Evolutionary conservation across 2,797 vertebrate species (phyloP).

Genomic region (Clarias laeviceps): DNA sequence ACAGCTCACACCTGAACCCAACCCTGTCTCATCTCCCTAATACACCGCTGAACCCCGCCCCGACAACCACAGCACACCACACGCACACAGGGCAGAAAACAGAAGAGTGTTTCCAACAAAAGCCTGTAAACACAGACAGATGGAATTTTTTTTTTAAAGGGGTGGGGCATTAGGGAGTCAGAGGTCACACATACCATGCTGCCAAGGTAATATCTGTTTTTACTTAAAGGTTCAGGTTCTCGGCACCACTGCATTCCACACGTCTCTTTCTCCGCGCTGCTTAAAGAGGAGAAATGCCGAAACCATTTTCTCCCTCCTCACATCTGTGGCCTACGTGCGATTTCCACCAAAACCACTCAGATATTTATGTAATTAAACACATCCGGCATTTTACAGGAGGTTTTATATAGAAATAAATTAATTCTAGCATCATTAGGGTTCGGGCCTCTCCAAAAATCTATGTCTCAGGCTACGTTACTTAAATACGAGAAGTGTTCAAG

Average conservation of each 20-base stretch:
- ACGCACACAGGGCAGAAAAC: background rate
- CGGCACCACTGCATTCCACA: background rate
- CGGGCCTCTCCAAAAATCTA: background rate
- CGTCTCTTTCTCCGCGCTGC: background rate
- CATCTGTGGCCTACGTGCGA: background rate
- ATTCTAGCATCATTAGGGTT: background rate
- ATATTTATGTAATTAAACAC: background rate
- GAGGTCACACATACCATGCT: slow-evolving; percentile 6
- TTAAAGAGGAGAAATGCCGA: background rate
- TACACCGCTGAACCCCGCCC: background rate
- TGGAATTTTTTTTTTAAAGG: background rate
- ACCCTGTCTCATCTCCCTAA: background rate
- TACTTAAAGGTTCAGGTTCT: background rate
- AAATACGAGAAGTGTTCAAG: background rate
- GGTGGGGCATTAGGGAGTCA: background rate
- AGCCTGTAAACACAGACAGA: background rate
- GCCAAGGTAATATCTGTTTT: background rate
- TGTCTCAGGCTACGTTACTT: background rate
- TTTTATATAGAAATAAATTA: background rate
- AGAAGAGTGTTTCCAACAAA: background rate
- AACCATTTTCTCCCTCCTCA: accelerated
- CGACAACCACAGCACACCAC: background rate
- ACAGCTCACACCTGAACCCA: slow-evolving; percentile 16
- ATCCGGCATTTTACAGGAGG: background rate
- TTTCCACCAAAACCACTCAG: background rate